Base-by-base conservation (phyloP, 2,113 vertebrate genomes). In the Lepidothrix coronata region DNA sequence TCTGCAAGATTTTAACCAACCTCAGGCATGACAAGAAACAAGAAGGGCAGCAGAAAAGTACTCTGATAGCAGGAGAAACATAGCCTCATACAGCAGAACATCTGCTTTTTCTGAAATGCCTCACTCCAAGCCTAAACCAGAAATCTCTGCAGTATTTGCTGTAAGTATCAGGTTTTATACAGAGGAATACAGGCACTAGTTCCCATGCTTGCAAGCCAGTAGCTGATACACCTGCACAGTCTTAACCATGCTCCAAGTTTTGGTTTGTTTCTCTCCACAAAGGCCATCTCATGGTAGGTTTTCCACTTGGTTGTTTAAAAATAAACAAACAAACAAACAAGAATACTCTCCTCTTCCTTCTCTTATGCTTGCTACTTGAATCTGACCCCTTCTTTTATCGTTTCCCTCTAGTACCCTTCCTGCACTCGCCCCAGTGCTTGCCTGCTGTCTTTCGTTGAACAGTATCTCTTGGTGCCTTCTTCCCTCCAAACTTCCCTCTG, bases 11-110 rank as follows among this genome's bases (percentile, higher is more conserved):
- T 55, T 88, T 73, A 62, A 13, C 46, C 67, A 85, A 46, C 25
- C n/a, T 85, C 62, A 66, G 46, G 41, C 78, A 88, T 0, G 0
- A 37, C 8, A 49, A 49, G 17, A 22, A 78, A 61, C 0, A 0
- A 35, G 71, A 37, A 68, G 6, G n/a, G 27, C n/a, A 82, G 28
- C 30, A 41, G 30, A 72, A 49, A 91, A 85, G 70, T 0, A 0
- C 18, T 54, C 39, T 65, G 35, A 48, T 33, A 77, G 55, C 14
- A 48, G 44, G 9, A 54, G 18, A 86, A 12, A 51, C 8, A 24
- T 28, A 57, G 9, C 6, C 4, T 0, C 1, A 1, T 37, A 35
- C 24, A 77, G 65, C 30, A 70, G 28, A 91, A 82, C 48, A 66
- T 57, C 44, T 72, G 35, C 46, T 73, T 72, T 93, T 75, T 66